Base-by-base conservation (phyloP, 1,140 invertebrate genomes). In the Lepidostoma basale region DNA sequence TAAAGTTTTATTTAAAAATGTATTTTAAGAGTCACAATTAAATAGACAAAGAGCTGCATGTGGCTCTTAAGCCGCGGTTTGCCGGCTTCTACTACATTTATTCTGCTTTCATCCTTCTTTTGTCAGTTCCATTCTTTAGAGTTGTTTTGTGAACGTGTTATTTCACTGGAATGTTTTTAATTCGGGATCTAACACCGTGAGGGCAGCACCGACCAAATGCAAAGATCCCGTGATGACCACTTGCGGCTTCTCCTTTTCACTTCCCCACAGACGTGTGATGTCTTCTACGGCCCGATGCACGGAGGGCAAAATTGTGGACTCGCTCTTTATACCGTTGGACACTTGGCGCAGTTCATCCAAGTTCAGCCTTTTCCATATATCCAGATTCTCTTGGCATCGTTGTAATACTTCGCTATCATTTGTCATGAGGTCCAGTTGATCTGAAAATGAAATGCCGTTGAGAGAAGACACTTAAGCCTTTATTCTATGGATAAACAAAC, bases 191-290 rank as follows among this genome's bases (percentile, higher is more conserved):
- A 86, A 75, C 18, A 84, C 79, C 6, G 79, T 75, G 3, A 97
- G 81, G 12, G 89, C 85, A n/a, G 91, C 90, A 1, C 96, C 96
- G 12, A 98, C 89, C 60, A 98, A 83, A 85, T 97, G 92, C 67
- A 98, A 80, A 39, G 96, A 98, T 10, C 96, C 97, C 16, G 95
- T 96, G 1, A 97, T 85, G 9, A 98, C 82, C 12, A 98, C 82
- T 25, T 60, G 58, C 9, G 66, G 66, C 25, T 22, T 66, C 1
- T 59, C 26, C 2, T 3, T 2, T 3, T 45, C 25, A 20, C 47
- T 59, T 45, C 14, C 16, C 3, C 40, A 25, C 1, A 12, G 2
- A 16, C 1, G 10, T 22, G 20, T 47, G 8, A 66, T 18, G 25
- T 44, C 33, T 6, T 58, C 22, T 0, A 66, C 20, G 33, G 52